Evolutionary conservation across 2,797 vertebrate genomes (phyloP), one percentile per base, ranked within the genome.

Genomic region (Rhynchonycteris naso): DNA sequence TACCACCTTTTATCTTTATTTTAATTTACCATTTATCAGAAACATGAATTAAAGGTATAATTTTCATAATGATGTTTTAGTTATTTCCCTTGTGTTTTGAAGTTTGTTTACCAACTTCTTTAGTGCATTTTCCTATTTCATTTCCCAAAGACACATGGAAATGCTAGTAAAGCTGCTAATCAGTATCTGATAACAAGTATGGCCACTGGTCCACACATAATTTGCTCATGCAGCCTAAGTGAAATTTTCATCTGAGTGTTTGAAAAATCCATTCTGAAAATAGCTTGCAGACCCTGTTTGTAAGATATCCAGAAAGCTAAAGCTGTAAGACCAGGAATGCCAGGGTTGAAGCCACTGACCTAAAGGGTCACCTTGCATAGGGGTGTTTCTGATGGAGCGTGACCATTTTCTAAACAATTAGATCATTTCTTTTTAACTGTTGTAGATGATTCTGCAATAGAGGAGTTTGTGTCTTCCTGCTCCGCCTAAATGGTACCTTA

Each of bases 401-500:
- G 0, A 54, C 47, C 14, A 33, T 28, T 92, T 84, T 84, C 33
- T 76, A 22, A 85, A 72, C 12, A 2, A 61, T 66, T 47, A 21
- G 30, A 4, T 50, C 8, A 9, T 87, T 93, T 52, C 9, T 68
- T 83, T 83, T 16, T 56, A 68, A 38, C 16, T 81, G 4, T 66
- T 59, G 11, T 38, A 68, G 18, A 66, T 50, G 74, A 33, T 71
- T n/a, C 52, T 71, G 14, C 15, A 76, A 74, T 82, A 47, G 21
- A 24, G 30, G 65, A 74, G 71, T 83, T 54, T 59, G 1, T 65
- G 52, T 75, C 10, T 86, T 56, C 79, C 24, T 58, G 8, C 16
- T 95, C 54, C 93, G 13, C 24, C 80, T 89, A 93, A 80, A 56
- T 91, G 56, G 76, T 93, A 58, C 43, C 24, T 35, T 8, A 26